These are phyloP conservation scores for Helicoverpa zea DNA, from an alignment of 1,140 invertebrate species.

Conservation along the genomic window DNA sequence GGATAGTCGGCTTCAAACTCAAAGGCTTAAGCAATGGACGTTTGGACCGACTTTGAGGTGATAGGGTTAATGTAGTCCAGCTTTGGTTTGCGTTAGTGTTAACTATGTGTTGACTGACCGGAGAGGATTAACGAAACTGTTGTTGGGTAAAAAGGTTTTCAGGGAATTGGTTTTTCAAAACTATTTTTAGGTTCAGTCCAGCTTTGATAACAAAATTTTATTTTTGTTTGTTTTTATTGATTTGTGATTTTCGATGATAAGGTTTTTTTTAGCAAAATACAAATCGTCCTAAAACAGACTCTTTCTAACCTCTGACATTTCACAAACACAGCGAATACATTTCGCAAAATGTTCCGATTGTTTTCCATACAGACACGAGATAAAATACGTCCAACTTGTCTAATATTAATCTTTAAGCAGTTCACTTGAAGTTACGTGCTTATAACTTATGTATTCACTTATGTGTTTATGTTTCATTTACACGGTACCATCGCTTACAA, in stretches of 20 bases:
- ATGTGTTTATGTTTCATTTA: slow-evolving; percentile 5
- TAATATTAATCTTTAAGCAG: slow-evolving; percentile 25
- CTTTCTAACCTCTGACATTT: too few relatives aligned
- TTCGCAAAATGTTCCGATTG: background rate
- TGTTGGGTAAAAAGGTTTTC: background rate
- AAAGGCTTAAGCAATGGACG: slow-evolving; percentile 7
- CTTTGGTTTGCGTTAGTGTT: background rate
- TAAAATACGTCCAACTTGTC: background rate
- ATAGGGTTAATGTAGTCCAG: slow-evolving; percentile 10
- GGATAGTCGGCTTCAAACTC: background rate
- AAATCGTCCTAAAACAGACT: too few relatives aligned
- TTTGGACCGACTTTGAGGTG: slow-evolving; percentile 22
- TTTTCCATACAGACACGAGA: background rate
- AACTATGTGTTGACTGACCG: background rate
- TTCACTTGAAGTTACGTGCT: background rate
- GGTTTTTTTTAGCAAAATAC: too few relatives aligned
- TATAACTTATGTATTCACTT: slow-evolving; percentile 33
- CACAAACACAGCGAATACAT: too few relatives aligned
- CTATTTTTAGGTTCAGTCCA: too few relatives aligned
- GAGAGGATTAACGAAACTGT: background rate
- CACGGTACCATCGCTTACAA: background rate
- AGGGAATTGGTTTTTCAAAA: too few relatives aligned
- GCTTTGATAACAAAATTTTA: too few relatives aligned
- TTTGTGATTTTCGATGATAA: background rate
- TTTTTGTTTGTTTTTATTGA: too few relatives aligned